Percentiles rank a stretch among this genome's conserved stretches.
These are phyloP conservation scores for Dufourea novaeangliae DNA, from an alignment of 1,140 invertebrate species.

Conservation along the genomic window DNA sequence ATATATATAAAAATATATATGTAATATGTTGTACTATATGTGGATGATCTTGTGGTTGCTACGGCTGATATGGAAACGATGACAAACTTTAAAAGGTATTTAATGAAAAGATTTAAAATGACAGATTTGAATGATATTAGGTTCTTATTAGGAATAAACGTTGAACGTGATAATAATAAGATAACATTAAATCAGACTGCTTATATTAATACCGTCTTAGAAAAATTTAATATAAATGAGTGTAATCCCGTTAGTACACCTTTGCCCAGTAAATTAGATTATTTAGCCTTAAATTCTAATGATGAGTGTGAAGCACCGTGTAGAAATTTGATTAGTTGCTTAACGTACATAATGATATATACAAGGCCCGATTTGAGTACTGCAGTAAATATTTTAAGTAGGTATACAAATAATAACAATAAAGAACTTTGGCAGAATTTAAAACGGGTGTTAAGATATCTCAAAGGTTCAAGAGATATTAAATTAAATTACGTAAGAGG, in stretches of 20 bases:
- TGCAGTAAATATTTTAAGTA: conserved; percentile 18
- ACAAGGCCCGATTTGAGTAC: neutral
- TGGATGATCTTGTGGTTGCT: conserved; percentile 4
- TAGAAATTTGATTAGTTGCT: conserved; percentile 12
- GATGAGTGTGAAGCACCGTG: neutral
- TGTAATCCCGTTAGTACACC: conserved; percentile 1
- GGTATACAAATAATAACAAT: neutral
- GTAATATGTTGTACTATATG: conserved; percentile 56
- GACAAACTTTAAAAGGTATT: neutral
- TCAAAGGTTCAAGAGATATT: conserved; percentile 10
- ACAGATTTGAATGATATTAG: neutral
- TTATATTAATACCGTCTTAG: neutral
- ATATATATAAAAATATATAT: conserved; percentile 61
- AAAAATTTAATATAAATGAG: neutral
- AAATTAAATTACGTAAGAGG: neutral
- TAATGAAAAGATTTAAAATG: conserved; percentile 6
- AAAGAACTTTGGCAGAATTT: conserved; percentile 2
- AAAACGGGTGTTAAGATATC: conserved; percentile 13
- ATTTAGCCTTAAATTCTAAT: conserved; percentile 1
- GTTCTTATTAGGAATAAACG: conserved; percentile 1
- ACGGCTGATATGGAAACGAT: neutral
- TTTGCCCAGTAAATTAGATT: neutral
- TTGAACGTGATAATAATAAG: neutral
- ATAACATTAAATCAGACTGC: neutral
- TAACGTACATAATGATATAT: conserved; percentile 18